A percentile compares a stretch with the other conserved stretches of the same genome.
Evolutionary conservation across 2,888 invertebrate genomes (phyloP).

Genomic region (Dynastes tityus): DNA sequence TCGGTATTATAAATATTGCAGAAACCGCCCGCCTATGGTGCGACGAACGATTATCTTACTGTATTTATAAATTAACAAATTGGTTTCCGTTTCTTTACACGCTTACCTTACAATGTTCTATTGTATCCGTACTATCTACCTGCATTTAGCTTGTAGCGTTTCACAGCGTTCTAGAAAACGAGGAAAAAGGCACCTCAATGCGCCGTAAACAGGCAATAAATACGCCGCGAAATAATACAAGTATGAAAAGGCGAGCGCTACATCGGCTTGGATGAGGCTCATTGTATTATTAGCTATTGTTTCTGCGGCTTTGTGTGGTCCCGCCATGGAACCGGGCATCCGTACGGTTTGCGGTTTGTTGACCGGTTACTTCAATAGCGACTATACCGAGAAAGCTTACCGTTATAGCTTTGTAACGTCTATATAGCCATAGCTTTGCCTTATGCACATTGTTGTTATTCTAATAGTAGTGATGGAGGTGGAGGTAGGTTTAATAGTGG

Average conservation of each 20-base stretch:
- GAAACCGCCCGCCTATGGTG: too few relatives aligned
- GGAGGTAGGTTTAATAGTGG: neutral
- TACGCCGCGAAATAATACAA: slow-evolving; percentile 7
- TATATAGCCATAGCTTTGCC: neutral
- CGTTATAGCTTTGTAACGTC: neutral
- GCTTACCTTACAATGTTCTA: too few relatives aligned
- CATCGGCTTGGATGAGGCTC: neutral
- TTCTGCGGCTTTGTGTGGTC: slow-evolving; percentile 9
- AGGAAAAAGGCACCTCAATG: neutral
- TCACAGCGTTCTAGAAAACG: neutral
- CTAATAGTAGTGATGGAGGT: neutral
- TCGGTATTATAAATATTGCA: too few relatives aligned
- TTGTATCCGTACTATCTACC: neutral
- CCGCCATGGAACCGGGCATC: slow-evolving; percentile 1
- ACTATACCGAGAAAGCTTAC: neutral
- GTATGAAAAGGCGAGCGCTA: neutral
- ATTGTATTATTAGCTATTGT: slow-evolving; percentile 18
- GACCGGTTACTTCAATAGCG: slow-evolving; percentile 31
- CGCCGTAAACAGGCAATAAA: slow-evolving; percentile 1
- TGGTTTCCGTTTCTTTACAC: too few relatives aligned
- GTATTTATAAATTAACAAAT: too few relatives aligned
- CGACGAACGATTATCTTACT: too few relatives aligned
- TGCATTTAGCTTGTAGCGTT: neutral
- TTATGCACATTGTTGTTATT: neutral
- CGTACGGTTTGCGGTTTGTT: slow-evolving; percentile 17